A percentile compares a stretch with the other conserved stretches of the same genome.
phyloP scores from a whole-genome alignment of 2,888 invertebrate species.

The Anthophora plumipes region DNA sequence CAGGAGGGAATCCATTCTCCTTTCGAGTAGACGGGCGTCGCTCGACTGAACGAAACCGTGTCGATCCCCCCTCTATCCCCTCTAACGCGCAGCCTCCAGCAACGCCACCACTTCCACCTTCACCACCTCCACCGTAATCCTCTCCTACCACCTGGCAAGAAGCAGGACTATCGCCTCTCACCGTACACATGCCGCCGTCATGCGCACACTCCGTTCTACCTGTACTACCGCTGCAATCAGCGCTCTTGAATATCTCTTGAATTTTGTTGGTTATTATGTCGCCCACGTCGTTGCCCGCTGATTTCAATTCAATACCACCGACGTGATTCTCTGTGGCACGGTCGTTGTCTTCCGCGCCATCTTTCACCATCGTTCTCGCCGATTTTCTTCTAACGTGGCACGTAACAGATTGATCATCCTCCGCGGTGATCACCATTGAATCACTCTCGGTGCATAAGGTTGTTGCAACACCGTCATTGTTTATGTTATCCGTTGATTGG shows the following conservation, averaged over 20 bases:
- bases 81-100: constrained; percentile 51
- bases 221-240: constrained; percentile 65
- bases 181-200: constrained; percentile 67
- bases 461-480: constrained; percentile 18
- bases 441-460: constrained; percentile 32
- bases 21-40: constrained; percentile 82
- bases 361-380: constrained; percentile 13
- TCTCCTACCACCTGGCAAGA: constrained; percentile 63
- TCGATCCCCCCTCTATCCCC: constrained; percentile 76
- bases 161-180: constrained; percentile 69
- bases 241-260: constrained; percentile 75
- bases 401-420: constrained; percentile 45
- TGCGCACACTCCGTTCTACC: constrained; percentile 85
- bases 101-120: constrained; percentile 73
- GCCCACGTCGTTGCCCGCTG: constrained; percentile 64
- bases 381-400: constrained; percentile 16
- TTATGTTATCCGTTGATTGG: constrained; percentile 32
- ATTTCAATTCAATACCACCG: constrained; percentile 38
- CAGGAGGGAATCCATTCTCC: constrained; percentile 79
- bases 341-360: constrained; percentile 57
- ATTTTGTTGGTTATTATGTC: constrained; percentile 75
- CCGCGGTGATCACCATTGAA: constrained; percentile 20
- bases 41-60: constrained; percentile 83
- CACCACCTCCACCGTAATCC: constrained; percentile 61
- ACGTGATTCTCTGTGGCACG: constrained; percentile 12